phyloP scores from a whole-genome alignment of 2,113 vertebrate genomes.

The Cettia cetti region DNA sequence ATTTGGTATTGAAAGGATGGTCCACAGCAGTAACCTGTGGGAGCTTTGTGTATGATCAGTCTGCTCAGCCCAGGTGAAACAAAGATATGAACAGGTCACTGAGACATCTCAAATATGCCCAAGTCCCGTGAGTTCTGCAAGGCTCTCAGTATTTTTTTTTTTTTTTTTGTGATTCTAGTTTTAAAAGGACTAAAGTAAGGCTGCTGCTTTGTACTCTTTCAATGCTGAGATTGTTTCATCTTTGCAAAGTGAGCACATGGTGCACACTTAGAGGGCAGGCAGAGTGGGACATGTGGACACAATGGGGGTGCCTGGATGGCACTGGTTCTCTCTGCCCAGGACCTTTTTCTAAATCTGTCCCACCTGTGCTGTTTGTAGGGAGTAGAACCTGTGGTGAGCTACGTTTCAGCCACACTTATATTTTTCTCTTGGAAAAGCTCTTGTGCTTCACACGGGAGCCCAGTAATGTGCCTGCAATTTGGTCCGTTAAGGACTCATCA shows the following conservation, averaged over 20 bases:
- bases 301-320: background rate
- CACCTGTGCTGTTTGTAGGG: background rate
- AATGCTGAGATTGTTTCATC: background rate
- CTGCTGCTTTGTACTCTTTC: background rate
- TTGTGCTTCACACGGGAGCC: background rate
- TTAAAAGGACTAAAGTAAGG: background rate
- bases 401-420: background rate
- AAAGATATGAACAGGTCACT: background rate
- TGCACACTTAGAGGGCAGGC: accelerated
- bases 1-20: background rate
- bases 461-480: background rate
- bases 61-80: background rate
- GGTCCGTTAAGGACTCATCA: background rate
- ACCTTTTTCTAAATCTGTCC: background rate
- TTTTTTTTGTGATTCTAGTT: background rate
- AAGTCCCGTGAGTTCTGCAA: background rate
- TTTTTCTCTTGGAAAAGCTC: background rate
- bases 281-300: background rate
- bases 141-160: background rate
- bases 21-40: background rate
- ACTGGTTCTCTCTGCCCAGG: background rate
- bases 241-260: background rate
- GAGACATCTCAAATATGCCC: background rate
- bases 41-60: background rate
- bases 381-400: background rate